These are phyloP conservation scores for Protophormia terraenovae DNA, from an alignment of 2,888 invertebrate species.

Conservation along the genomic window DNA sequence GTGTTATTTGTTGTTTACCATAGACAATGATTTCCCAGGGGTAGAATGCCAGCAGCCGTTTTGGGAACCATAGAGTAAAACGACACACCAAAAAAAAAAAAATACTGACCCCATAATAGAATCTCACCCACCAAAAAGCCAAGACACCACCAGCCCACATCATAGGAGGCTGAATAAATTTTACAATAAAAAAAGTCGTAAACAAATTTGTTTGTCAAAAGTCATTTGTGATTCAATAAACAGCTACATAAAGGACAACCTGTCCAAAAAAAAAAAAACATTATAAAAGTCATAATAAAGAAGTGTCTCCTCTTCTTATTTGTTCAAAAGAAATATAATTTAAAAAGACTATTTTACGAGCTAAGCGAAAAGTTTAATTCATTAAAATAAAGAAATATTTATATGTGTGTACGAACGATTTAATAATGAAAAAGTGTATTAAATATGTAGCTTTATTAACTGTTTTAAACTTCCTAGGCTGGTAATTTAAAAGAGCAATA, in stretches of 20 bases:
- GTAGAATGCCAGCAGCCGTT: conserved; percentile 68
- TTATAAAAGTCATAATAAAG: not conserved
- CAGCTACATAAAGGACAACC: conserved; percentile 11
- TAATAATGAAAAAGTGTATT: not conserved
- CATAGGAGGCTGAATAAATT: conserved; percentile 34
- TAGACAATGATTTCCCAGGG: conserved; percentile 69
- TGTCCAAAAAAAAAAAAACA: not conserved
- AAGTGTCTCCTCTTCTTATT: not conserved
- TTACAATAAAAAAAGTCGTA: conserved; percentile 12
- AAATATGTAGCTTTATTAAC: not conserved
- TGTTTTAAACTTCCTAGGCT: not conserved
- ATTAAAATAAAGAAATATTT: not conserved
- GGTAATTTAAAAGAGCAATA: not conserved
- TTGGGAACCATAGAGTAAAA: conserved; percentile 63
- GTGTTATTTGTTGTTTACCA: conserved; percentile 63
- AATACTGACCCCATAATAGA: conserved; percentile 62
- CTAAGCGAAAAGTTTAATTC: not conserved
- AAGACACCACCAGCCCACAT: conserved; percentile 25
- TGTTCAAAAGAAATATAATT: conserved; percentile 24
- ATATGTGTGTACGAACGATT: not conserved
- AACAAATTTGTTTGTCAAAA: conserved; percentile 61
- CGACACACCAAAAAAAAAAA: conserved; percentile 53
- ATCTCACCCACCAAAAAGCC: conserved; percentile 53
- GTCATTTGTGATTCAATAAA: conserved; percentile 57
- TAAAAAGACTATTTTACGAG: conserved; percentile 25